Evolutionary conservation across 1,140 invertebrate species (phyloP).

Genomic region (Heliconius hewitsoni): DNA sequence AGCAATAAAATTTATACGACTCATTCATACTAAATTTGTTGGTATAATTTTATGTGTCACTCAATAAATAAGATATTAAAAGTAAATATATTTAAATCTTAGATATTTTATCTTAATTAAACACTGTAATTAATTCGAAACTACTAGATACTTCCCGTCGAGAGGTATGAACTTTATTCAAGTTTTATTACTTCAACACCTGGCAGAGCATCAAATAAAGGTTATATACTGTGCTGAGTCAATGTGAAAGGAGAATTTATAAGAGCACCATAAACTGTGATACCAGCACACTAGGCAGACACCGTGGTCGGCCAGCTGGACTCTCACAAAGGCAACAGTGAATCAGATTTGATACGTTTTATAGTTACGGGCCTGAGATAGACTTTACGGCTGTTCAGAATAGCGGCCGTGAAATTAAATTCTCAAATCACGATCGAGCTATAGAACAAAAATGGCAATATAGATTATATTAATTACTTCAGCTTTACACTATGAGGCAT

Average conservation of each 20-base stretch:
- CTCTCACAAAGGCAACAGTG: slow-evolving; percentile 57
- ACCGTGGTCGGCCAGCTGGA: slow-evolving; percentile 46
- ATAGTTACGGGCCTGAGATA: slow-evolving; percentile 59
- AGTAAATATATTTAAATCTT: slow-evolving; percentile 7
- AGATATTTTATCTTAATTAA: slow-evolving; percentile 20
- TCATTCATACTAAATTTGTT: slow-evolving; percentile 3
- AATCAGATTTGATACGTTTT: slow-evolving; percentile 69
- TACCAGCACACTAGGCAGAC: slow-evolving; percentile 5
- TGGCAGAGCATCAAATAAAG: slow-evolving; percentile 67
- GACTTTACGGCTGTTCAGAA: slow-evolving; percentile 54
- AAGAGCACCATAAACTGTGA: slow-evolving; percentile 22
- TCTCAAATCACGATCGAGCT: slow-evolving; percentile 26
- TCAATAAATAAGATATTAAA: slow-evolving; percentile 14
- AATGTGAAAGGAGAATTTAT: slow-evolving; percentile 45
- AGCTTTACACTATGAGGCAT: slow-evolving; percentile 8
- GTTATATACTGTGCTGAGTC: slow-evolving; percentile 58
- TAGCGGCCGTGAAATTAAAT: slow-evolving; percentile 29
- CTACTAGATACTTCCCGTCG: slow-evolving; percentile 26
- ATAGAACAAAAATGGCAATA: slow-evolving; percentile 18
- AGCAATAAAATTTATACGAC: slow-evolving; percentile 5
- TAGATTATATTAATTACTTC: slow-evolving; percentile 9
- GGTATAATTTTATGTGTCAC: slow-evolving; percentile 1
- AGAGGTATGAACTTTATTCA: slow-evolving; percentile 29
- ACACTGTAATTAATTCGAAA: slow-evolving; percentile 23
- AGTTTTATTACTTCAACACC: slow-evolving; percentile 60